Evolutionary conservation across 2,113 vertebrate species (phyloP), one percentile per base, ranked within the genome.

Genomic region (Scatophagus argus): DNA sequence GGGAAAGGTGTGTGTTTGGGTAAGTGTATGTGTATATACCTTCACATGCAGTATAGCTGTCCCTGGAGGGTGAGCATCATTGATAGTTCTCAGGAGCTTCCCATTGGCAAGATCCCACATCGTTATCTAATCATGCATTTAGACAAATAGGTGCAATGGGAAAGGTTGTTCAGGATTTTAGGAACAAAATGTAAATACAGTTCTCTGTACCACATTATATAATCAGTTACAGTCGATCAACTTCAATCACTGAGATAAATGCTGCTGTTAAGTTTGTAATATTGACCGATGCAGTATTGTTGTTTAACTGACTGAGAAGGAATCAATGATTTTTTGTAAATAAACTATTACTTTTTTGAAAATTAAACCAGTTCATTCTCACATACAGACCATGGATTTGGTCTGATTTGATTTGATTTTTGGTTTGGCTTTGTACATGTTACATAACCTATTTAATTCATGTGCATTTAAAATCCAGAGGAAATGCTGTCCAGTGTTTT

Each of bases 101-200:
- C 98, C 98, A 87, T 96, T 97, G 87, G 97, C 97, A 81, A 99
- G 93, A 92, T 99, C 98, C 98, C 98, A 99, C 98, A 99, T 99
- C 0, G 97, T 99, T 86, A 99, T 99, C 97, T 99, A 75, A 52
- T 21, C 4, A 46, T 32, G 14, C 59, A 68, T 71, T 69, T 7
- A 87, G 19, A 73, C 1, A 70, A 25, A 79, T 4, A 71, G 1
- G 46, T 1, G 3, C 17, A 31, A 27, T 9, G 4, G 29, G 29
- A 39, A 0, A 41, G 31, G 32, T 3, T 59, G 25, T 32, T 19
- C 12, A 58, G 5, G 13, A 41, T 13, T n/a, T n/a, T n/a, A n/a
- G n/a, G n/a, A n/a, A n/a, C n/a, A n/a, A n/a, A n/a, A n/a, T n/a
- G n/a, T n/a, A n/a, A n/a, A n/a, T n/a, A n/a, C n/a, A n/a, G n/a